Conservation (phyloP, 2,113 vertebrate species). For the Triplophysa rosa region DNA sequence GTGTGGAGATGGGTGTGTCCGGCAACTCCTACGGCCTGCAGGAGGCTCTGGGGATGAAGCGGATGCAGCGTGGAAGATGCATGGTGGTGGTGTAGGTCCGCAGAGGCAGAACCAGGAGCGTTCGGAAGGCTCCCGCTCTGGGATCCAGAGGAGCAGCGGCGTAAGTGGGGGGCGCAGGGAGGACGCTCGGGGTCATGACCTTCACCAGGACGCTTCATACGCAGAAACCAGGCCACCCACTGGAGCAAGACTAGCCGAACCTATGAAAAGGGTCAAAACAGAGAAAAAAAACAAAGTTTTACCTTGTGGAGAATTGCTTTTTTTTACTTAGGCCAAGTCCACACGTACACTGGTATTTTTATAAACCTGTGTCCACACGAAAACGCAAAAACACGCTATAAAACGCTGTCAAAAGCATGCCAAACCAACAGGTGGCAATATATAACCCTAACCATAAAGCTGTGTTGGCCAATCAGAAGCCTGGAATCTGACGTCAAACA, state of each 20-base stretch:
- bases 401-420: no score
- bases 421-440: no score
- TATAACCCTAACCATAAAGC: no score
- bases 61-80: constrained; percentile 65
- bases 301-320: neutral
- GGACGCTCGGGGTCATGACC: constrained; percentile 69
- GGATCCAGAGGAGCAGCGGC: constrained; percentile 75
- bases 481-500: no score
- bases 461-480: no score
- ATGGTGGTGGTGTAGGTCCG: constrained; percentile 46
- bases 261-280: constrained; percentile 49
- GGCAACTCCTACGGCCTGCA: constrained; percentile 39
- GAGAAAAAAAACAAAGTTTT: neutral
- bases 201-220: constrained; percentile 80
- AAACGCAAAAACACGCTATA: no score
- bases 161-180: constrained; percentile 73
- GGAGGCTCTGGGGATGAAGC: constrained; percentile 71
- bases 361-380: no score
- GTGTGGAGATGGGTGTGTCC: constrained; percentile 63
- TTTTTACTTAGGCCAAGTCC: no score
- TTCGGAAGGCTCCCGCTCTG: constrained; percentile 75
- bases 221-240: constrained; percentile 80
- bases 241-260: constrained; percentile 75
- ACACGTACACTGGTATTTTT: no score
- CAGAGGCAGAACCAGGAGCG: constrained; percentile 23